These are phyloP conservation scores for Camelus bactrianus DNA, from an alignment of 2,113 vertebrate genomes.

Conservation along the genomic window DNA sequence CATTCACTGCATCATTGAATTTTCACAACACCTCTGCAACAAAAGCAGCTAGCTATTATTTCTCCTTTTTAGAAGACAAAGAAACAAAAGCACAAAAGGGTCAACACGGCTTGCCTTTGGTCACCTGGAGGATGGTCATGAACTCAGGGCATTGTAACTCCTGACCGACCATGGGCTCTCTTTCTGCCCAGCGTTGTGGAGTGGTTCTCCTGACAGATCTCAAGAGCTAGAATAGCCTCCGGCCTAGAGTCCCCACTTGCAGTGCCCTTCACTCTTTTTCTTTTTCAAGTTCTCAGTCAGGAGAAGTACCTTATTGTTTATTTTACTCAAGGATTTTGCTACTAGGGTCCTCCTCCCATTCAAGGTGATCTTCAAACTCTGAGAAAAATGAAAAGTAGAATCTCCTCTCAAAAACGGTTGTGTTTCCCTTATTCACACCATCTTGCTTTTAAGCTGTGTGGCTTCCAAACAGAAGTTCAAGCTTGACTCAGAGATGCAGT, in stretches of 20 bases:
- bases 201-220: background rate
- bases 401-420: background rate
- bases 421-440: background rate
- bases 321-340: background rate
- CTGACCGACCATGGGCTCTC: background rate
- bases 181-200: background rate
- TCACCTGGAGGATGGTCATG: background rate
- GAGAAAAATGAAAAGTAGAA: background rate
- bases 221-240: background rate
- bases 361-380: conserved; percentile 2
- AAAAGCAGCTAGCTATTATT: background rate
- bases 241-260: background rate
- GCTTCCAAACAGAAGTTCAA: background rate
- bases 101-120: conserved; percentile 39
- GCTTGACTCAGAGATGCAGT: background rate
- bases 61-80: conserved; percentile 42
- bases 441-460: background rate
- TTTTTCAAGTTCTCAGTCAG: background rate
- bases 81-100: background rate
- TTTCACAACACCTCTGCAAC: conserved; percentile 58
- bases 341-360: background rate
- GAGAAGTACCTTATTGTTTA: background rate
- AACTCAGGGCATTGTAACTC: background rate
- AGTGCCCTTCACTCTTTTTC: background rate
- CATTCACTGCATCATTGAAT: conserved; percentile 44